phyloP scores from a whole-genome alignment of 2,797 vertebrate species.

The Anisognathus igniventris region DNA sequence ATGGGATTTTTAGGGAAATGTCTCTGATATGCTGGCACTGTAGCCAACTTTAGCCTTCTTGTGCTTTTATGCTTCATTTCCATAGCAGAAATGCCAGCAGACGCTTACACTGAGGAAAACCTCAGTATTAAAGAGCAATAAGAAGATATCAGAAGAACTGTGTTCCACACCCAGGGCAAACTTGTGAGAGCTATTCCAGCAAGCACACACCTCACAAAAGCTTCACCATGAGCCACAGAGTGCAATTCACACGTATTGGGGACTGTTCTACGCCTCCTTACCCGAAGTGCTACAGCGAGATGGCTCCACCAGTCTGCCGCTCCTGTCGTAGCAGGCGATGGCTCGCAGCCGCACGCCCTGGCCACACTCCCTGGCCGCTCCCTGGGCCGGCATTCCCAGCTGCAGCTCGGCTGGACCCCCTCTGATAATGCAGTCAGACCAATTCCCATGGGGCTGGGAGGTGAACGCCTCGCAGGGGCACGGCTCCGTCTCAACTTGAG shows the following conservation, averaged over 20 bases:
- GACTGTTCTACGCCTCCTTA: slow-evolving; percentile 51
- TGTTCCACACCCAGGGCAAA: rapidly evolving
- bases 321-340: slow-evolving; percentile 82
- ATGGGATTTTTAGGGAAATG: not conserved
- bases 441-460: slow-evolving; percentile 87
- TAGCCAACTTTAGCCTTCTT: not conserved
- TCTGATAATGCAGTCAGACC: slow-evolving; percentile 88
- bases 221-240: rapidly evolving
- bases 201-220: rapidly evolving
- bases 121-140: not conserved
- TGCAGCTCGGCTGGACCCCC: slow-evolving; percentile 47
- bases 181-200: not conserved
- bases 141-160: not conserved
- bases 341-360: slow-evolving; percentile 82
- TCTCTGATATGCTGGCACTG: not conserved
- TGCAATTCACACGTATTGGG: rapidly evolving
- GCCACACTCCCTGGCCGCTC: slow-evolving; percentile 81
- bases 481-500: slow-evolving; percentile 81
- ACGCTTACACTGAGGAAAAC: not conserved
- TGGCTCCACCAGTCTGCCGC: slow-evolving; percentile 80
- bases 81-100: not conserved
- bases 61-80: not conserved
- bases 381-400: slow-evolving; percentile 58
- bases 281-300: slow-evolving; percentile 83
- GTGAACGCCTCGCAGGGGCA: slow-evolving; percentile 86